These are phyloP conservation scores for Synergus japonicus DNA, from an alignment of 2,888 invertebrate genomes.

Conservation along the genomic window DNA sequence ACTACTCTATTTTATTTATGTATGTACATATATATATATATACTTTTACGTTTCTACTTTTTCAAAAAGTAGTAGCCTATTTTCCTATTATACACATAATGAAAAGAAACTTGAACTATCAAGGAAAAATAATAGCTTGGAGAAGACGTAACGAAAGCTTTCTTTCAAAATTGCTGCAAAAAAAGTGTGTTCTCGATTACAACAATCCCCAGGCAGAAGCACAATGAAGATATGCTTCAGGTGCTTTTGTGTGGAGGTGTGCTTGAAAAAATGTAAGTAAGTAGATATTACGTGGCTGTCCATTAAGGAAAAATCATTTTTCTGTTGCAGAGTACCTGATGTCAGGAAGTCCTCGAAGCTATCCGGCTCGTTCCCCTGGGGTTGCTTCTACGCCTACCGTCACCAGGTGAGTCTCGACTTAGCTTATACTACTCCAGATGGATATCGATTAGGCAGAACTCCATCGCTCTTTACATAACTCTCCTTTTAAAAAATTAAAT, in stretches of 20 bases:
- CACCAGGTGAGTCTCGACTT: slow-evolving; percentile 66
- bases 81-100: background rate
- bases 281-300: slow-evolving; percentile 30
- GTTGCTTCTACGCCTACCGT: slow-evolving; percentile 71
- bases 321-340: slow-evolving; percentile 75
- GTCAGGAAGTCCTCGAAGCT: slow-evolving; percentile 75
- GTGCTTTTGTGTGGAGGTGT: slow-evolving; percentile 35
- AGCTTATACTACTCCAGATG: background rate
- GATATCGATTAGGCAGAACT: slow-evolving; percentile 37
- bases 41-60: too few species aligned
- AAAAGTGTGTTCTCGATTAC: slow-evolving; percentile 21
- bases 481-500: background rate
- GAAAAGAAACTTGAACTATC: background rate
- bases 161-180: slow-evolving; percentile 1
- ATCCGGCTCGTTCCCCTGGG: slow-evolving; percentile 72
- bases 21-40: too few species aligned
- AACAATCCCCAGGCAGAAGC: background rate
- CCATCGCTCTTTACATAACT: slow-evolving; percentile 20
- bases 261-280: slow-evolving; percentile 18
- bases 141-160: background rate
- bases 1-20: too few species aligned
- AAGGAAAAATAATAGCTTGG: background rate
- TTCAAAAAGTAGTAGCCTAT: too few species aligned
- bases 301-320: slow-evolving; percentile 40
- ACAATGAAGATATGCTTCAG: slow-evolving; percentile 30